Evolutionary conservation across 2,888 invertebrate genomes (phyloP).

Genomic region (Ectropis crepuscularia): DNA sequence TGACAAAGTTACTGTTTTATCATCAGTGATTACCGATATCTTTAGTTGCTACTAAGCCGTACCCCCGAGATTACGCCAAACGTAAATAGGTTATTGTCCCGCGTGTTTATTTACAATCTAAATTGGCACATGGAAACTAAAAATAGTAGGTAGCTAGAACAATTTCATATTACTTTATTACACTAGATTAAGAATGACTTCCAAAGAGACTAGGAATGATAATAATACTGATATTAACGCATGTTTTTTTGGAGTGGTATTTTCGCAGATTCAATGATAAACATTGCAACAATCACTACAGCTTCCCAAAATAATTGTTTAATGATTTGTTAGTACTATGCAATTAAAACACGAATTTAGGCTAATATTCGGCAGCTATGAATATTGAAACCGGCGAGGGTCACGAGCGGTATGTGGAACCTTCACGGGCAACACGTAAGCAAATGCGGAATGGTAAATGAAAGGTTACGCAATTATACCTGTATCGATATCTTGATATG

Average conservation of each 20-base stretch:
- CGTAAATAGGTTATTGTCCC: slow-evolving; percentile 60
- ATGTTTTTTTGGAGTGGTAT: slow-evolving; percentile 13
- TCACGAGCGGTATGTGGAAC: slow-evolving; percentile 77
- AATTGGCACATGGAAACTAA: slow-evolving; percentile 47
- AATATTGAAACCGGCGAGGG: slow-evolving; percentile 59
- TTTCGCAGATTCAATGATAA: slow-evolving; percentile 13
- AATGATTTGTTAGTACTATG: background rate
- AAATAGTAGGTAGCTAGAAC: slow-evolving; percentile 44
- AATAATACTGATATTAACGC: slow-evolving; percentile 16
- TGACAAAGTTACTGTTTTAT: slow-evolving; percentile 42
- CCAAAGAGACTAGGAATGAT: slow-evolving; percentile 13
- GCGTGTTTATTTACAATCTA: slow-evolving; percentile 58
- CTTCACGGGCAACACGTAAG: slow-evolving; percentile 83
- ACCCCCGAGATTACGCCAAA: slow-evolving; percentile 40
- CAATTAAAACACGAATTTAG: slow-evolving; percentile 11
- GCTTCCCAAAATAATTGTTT: slow-evolving; percentile 4
- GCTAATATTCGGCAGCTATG: slow-evolving; percentile 41
- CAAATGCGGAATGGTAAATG: slow-evolving; percentile 78
- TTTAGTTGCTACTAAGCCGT: slow-evolving; percentile 43
- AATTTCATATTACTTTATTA: slow-evolving; percentile 32
- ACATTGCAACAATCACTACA: background rate
- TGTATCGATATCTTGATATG: slow-evolving; percentile 57
- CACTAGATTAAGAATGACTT: slow-evolving; percentile 14
- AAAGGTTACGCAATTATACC: slow-evolving; percentile 82
- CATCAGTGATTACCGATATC: slow-evolving; percentile 43